Base-by-base conservation (phyloP, 1,140 invertebrate species). In the Stratiolaelaps scimitus region DNA sequence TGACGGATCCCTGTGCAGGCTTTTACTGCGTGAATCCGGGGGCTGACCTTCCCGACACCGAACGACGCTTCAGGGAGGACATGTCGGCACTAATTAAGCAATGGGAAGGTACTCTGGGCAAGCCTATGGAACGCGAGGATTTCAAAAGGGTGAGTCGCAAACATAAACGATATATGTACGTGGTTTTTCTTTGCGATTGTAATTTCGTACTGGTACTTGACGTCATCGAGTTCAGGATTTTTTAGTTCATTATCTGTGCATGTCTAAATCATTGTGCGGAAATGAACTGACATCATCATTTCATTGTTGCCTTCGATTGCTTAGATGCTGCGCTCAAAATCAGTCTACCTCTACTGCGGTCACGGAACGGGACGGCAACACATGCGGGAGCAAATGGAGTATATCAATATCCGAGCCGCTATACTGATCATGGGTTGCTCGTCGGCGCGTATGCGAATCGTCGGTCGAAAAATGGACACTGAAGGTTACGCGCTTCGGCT, bases 361-460 rank as follows among this genome's bases (percentile, higher is more conserved):
- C 87, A 89, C 78, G 86, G 86, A 4, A 83, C 80, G 74, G 87
- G 87, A 2, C 80, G 80, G 65, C 81, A 85, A 71, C 83, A 83
- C 72, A 77, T 85, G 45, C 71, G 77, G 4, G 80, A 83, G 64
- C 74, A 80, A 68, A 79, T 87, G 64, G 78, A 83, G 72, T 80
- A 77, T 68, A 72, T 81, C 43, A 74, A 78, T n/a, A 78, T 83
- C 19, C 76, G 77, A 65, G 79, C 81, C 2, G 77, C 80, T 13
- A 78, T 81, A 13, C 71, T 88, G 46, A 77, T 89, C 56, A 85
- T 88, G 75, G 87, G 87, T 23, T 89, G 87, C 75, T 80, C 80
- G 65, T 88, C 85, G 73, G 82, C 81, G 15, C 76, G 80, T 46
- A 76, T 88, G 34, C 70, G 73, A 26, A 72, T 76, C 20, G 71